Evolutionary conservation across 2,113 vertebrate species (phyloP).

Genomic region (Centropristis striata): DNA sequence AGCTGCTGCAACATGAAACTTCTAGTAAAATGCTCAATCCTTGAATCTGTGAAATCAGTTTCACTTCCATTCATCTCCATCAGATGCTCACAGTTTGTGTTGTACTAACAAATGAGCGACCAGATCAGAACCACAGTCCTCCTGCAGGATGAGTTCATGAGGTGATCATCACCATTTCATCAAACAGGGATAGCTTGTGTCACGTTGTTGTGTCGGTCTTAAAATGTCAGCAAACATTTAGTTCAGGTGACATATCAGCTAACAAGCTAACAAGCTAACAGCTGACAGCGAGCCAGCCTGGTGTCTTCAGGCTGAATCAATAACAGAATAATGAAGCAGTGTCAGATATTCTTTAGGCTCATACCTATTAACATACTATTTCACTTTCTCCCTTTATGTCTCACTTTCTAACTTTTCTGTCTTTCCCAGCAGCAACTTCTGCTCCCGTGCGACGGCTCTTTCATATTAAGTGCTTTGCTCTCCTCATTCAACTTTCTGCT

Average conservation of each 20-base stretch:
- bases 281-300: not conserved
- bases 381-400: not conserved
- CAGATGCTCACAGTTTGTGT: not conserved
- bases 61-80: not conserved
- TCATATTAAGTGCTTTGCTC: conserved; percentile 1
- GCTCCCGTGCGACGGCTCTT: not conserved
- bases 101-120: not conserved
- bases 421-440: not conserved
- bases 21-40: too few relatives aligned
- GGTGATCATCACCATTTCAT: not conserved
- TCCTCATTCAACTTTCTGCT: too few relatives aligned
- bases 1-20: not conserved
- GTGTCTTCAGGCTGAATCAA: not conserved
- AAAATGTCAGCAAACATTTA: conserved; percentile 10
- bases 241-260: conserved; percentile 1
- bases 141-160: not conserved
- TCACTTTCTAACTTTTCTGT: not conserved
- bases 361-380: not conserved
- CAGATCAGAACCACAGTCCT: not conserved
- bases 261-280: not conserved
- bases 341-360: not conserved
- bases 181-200: not conserved
- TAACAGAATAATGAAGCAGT: not conserved
- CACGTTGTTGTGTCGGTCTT: too few relatives aligned
- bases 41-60: conserved; percentile 6